Evolutionary conservation across 1,140 invertebrate genomes (phyloP), one percentile per base, ranked within the genome.

Genomic region (Drosophila santomea): DNA sequence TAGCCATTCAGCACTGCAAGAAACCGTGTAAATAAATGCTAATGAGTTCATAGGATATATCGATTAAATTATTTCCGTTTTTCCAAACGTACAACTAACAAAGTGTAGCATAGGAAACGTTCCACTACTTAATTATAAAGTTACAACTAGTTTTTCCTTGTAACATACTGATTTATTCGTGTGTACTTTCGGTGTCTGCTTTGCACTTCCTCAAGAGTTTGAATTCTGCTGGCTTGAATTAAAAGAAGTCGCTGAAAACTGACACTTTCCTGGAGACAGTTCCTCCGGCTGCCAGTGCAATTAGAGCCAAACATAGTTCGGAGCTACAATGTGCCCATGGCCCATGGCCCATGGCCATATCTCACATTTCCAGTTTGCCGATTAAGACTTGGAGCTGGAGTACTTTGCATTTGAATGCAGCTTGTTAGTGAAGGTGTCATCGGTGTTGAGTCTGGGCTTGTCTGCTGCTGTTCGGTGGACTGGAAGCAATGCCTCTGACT

Each of bases 301-400:
- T 85, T 85, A 84, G 75, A 62, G 67, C 58, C 60, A 68, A 80
- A 77, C 72, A 80, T 68, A 80, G 55, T 67, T 58, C 75, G 67
- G 41, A 38, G 43, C 58, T 60, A 23, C 14, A 17, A 10, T n/a
- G 3, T 0, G 69, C 54, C 47, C n/a, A 14, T 12, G 57, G 48
- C 38, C 35, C 25, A 48, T n/a, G 28, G 36, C 10, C 4, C 14
- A 23, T 0, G 10, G 8, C 38, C 28, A 20, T 23, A 32, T 38
- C 25, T 36, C 35, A 61, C 20, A 63, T 47, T 35, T 48, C 41
- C 62, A 14, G 41, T 20, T 43, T 32, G 60, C 52, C 51, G 35
- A 8, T 10, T 23, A 4, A 15, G 17, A 28, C 12, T 54, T 8
- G 7, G 12, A 39, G 38, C 6, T 32, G 32, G 44, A 32, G 35